Conservation (phyloP, 2,113 vertebrate species). For the Pholis gunnellus region DNA sequence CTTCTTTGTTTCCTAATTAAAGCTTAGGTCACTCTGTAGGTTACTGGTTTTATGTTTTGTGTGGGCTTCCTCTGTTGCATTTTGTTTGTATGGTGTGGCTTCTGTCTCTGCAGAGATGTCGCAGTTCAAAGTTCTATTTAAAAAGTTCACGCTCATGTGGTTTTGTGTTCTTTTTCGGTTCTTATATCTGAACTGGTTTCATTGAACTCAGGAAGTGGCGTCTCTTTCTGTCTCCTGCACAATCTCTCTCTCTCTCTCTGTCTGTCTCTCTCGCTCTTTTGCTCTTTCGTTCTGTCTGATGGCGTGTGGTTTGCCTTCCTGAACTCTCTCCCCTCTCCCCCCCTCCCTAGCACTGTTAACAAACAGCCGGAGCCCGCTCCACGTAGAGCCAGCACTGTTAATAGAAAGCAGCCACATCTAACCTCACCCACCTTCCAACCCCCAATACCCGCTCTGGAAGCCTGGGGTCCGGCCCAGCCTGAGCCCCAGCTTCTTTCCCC, state of each 20-base stretch:
- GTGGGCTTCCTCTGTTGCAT: conserved; percentile 74
- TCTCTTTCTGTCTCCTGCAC: conserved; percentile 43
- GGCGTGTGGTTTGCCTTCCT: conserved; percentile 76
- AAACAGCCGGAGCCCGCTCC: conserved; percentile 91
- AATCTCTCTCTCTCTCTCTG: conserved; percentile 38
- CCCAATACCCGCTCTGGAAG: conserved; percentile 89
- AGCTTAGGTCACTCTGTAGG: conserved; percentile 70
- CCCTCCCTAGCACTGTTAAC: conserved; percentile 90
- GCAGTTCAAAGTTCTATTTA: conserved; percentile 43
- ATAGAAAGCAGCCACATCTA: conserved; percentile 92
- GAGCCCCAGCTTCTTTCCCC: conserved; percentile 65
- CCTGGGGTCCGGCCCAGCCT: conserved; percentile 71
- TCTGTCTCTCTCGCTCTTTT: conserved; percentile 49
- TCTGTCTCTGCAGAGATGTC: conserved; percentile 41
- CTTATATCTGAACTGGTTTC: conserved; percentile 51
- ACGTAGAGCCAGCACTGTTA: conserved; percentile 90
- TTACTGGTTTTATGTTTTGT: conserved; percentile 78
- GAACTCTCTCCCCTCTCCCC: conserved; percentile 75
- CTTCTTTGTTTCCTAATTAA: conserved; percentile 74
- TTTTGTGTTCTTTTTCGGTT: conserved; percentile 58
- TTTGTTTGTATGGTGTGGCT: conserved; percentile 56
- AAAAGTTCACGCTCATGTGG: conserved; percentile 54
- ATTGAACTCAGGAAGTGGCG: conserved; percentile 52
- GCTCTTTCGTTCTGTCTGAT: conserved; percentile 56
- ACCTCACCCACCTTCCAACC: conserved; percentile 93